Evolutionary conservation across 2,113 vertebrate genomes (phyloP).

Genomic region (Dryoscopus gambensis): DNA sequence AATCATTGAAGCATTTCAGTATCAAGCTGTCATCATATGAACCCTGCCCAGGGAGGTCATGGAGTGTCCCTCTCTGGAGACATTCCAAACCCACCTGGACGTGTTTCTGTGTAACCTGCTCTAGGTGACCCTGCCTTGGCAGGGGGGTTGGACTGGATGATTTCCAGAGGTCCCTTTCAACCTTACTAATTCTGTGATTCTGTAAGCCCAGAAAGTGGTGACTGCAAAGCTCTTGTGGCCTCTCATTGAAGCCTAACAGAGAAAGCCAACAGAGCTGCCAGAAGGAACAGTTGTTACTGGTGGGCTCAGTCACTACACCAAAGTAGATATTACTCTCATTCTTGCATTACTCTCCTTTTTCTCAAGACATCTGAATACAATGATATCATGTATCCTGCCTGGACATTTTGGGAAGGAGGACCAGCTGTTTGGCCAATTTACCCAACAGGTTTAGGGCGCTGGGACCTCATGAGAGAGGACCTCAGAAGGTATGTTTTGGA

Average conservation of each 20-base stretch:
- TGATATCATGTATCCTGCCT: constrained; percentile 98
- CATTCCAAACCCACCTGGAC: neutral
- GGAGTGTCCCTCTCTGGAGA: neutral
- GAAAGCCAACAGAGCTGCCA: neutral
- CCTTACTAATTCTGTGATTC: neutral
- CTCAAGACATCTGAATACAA: constrained; percentile 87
- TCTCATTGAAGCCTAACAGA: rapidly evolving
- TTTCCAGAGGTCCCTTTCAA: neutral
- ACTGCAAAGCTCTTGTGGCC: neutral
- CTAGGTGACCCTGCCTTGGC: neutral
- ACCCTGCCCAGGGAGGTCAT: neutral
- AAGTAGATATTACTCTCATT: neutral
- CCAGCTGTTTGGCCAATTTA: constrained; percentile 99
- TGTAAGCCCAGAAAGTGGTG: neutral
- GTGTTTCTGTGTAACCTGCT: neutral
- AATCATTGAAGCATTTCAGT: neutral
- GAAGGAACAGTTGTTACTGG: neutral
- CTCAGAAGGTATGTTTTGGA: constrained; percentile 79
- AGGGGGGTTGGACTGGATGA: neutral
- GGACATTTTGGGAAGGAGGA: constrained; percentile 99
- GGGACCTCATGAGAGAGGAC: constrained; percentile 95
- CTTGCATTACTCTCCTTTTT: neutral
- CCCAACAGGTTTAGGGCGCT: constrained; percentile 92
- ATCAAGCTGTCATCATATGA: neutral
- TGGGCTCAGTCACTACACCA: neutral